Evolutionary conservation across 2,797 vertebrate genomes (phyloP).

Genomic region (Myotis planiceps): DNA sequence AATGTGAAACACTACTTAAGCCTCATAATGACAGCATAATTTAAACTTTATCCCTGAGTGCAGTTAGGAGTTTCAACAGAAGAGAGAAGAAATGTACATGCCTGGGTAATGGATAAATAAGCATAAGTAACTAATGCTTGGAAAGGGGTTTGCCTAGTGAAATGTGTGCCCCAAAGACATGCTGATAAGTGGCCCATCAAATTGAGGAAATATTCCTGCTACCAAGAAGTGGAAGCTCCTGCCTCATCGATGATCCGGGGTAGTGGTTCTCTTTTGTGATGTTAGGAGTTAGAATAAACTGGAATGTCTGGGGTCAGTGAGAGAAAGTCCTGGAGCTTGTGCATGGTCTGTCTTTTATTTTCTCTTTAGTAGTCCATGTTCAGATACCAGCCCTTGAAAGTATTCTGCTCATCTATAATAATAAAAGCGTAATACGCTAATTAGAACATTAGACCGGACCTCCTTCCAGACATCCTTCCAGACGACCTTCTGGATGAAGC

Average conservation of each 20-base stretch:
- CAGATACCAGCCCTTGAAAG: neutral
- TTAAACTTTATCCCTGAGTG: slow-evolving; percentile 43
- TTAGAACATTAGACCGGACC: too few relatives aligned
- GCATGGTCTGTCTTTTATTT: neutral
- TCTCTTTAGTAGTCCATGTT: neutral
- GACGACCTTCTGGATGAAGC: too few relatives aligned
- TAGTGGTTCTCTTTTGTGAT: neutral
- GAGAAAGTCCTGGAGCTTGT: neutral
- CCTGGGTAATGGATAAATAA: slow-evolving; percentile 27
- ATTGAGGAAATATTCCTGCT: neutral
- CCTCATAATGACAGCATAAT: slow-evolving; percentile 48
- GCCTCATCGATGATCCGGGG: neutral
- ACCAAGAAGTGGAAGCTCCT: neutral
- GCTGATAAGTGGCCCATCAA: neutral
- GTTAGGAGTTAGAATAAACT: neutral
- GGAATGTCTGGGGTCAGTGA: neutral
- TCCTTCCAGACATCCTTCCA: too few relatives aligned
- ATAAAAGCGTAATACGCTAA: too few relatives aligned
- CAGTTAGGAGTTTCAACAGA: slow-evolving; percentile 42
- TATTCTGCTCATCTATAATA: neutral
- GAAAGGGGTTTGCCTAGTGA: neutral
- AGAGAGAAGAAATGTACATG: neutral
- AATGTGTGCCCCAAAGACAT: neutral
- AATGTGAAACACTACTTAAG: slow-evolving; percentile 37
- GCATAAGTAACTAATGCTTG: slow-evolving; percentile 11